These are phyloP conservation scores for Mythimna impura DNA, from an alignment of 2,888 invertebrate genomes.

Conservation along the genomic window DNA sequence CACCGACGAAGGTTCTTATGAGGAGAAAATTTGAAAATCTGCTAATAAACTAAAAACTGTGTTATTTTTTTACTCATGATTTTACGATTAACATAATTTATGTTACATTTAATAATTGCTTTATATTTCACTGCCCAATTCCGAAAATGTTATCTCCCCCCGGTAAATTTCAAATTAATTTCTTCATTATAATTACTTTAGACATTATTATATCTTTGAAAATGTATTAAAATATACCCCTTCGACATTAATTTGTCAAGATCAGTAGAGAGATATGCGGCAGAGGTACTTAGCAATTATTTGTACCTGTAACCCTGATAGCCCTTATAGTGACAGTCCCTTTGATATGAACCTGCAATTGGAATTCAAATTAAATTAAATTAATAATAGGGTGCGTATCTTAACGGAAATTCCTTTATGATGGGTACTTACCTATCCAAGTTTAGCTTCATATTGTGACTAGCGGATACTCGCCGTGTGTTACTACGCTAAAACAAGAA, in stretches of 20 bases:
- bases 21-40: no score
- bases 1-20: no score
- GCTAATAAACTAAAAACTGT: no score
- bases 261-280: constrained; percentile 56
- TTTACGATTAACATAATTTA: no score
- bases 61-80: no score
- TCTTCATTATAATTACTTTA: background rate
- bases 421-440: constrained; percentile 10
- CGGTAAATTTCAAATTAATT: constrained; percentile 4
- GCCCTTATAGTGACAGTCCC: constrained; percentile 64
- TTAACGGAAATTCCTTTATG: constrained; percentile 52
- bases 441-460: background rate
- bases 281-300: constrained; percentile 57
- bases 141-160: background rate
- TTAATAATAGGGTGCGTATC: constrained; percentile 52
- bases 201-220: constrained; percentile 26
- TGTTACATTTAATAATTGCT: background rate
- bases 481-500: no score
- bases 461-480: no score
- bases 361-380: constrained; percentile 73
- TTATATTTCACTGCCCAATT: background rate
- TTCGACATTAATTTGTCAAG: constrained; percentile 65
- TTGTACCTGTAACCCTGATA: constrained; percentile 59
- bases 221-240: constrained; percentile 41
- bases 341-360: constrained; percentile 70